Evolutionary conservation across 2,888 invertebrate species (phyloP).

Genomic region (Troides helena): DNA sequence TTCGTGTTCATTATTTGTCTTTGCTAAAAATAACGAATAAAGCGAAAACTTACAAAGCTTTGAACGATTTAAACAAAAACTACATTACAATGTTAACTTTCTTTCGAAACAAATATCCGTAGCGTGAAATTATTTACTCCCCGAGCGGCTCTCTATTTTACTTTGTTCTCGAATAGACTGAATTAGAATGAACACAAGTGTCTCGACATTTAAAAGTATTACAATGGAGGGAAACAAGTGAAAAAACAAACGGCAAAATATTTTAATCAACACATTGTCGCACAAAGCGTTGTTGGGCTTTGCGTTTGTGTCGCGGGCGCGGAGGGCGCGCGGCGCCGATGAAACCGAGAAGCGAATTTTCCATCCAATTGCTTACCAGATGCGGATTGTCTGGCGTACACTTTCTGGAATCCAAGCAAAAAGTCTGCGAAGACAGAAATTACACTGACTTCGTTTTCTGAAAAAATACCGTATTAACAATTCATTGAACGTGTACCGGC

Average conservation of each 20-base stretch:
- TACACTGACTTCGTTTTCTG: conserved; percentile 3
- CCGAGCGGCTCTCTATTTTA: conserved; percentile 19
- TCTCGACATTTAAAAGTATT: conserved; percentile 27
- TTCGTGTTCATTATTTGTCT: background rate
- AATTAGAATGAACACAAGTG: conserved; percentile 29
- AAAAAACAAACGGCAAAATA: conserved; percentile 27
- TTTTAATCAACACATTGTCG: conserved; percentile 31
- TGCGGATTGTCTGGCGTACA: conserved; percentile 24
- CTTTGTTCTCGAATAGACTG: conserved; percentile 20
- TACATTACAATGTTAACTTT: conserved; percentile 3
- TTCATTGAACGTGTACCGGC: background rate
- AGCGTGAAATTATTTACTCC: conserved; percentile 28
- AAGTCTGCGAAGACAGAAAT: conserved; percentile 10
- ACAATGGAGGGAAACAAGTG: conserved; percentile 18
- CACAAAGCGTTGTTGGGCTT: conserved; percentile 22
- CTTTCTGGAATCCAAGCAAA: conserved; percentile 12
- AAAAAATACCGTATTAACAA: background rate
- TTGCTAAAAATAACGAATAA: background rate
- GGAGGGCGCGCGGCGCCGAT: conserved; percentile 17
- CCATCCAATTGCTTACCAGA: conserved; percentile 32
- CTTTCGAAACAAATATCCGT: conserved; percentile 22
- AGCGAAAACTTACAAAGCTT: conserved; percentile 1
- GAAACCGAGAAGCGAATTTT: conserved; percentile 27
- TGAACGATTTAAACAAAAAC: background rate
- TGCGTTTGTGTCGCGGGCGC: conserved; percentile 19